Percentiles rank a stretch among this genome's conserved stretches.
Evolutionary conservation across 2,888 invertebrate species (phyloP).

Genomic region (Philonicus albiceps): DNA sequence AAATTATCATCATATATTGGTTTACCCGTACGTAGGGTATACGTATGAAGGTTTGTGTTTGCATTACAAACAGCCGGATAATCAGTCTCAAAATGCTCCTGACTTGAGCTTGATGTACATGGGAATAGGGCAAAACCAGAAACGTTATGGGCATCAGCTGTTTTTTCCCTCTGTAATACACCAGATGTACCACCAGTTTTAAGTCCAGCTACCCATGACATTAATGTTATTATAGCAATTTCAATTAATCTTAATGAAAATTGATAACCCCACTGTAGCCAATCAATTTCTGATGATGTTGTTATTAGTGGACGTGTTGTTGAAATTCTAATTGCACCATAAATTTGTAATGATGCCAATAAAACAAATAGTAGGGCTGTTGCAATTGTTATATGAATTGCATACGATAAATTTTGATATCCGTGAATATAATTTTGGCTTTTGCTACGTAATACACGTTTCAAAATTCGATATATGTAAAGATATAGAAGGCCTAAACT

Average conservation of each 20-base stretch:
- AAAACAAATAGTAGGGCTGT: constrained; percentile 85
- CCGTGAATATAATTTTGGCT: constrained; percentile 82
- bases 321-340: constrained; percentile 76
- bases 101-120: constrained; percentile 83
- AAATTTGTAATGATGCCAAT: constrained; percentile 83
- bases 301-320: constrained; percentile 57
- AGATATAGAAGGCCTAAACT: constrained; percentile 85
- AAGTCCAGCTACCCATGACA: constrained; percentile 87
- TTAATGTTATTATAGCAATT: constrained; percentile 83
- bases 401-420: constrained; percentile 82
- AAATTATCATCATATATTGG: constrained; percentile 77
- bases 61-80: constrained; percentile 88
- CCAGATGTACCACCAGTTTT: constrained; percentile 63
- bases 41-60: constrained; percentile 85
- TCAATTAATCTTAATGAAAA: constrained; percentile 85
- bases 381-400: constrained; percentile 88
- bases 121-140: constrained; percentile 83
- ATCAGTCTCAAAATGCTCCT: constrained; percentile 82
- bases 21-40: constrained; percentile 79
- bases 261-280: constrained; percentile 94
- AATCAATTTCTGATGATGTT: constrained; percentile 71
- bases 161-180: constrained; percentile 76
- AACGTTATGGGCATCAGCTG: constrained; percentile 69
- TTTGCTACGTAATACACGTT: constrained; percentile 76
- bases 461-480: constrained; percentile 81